Evolutionary conservation across 1,140 invertebrate genomes (phyloP), one percentile per base, ranked within the genome.

Genomic region (Ostrea denselamellosa): DNA sequence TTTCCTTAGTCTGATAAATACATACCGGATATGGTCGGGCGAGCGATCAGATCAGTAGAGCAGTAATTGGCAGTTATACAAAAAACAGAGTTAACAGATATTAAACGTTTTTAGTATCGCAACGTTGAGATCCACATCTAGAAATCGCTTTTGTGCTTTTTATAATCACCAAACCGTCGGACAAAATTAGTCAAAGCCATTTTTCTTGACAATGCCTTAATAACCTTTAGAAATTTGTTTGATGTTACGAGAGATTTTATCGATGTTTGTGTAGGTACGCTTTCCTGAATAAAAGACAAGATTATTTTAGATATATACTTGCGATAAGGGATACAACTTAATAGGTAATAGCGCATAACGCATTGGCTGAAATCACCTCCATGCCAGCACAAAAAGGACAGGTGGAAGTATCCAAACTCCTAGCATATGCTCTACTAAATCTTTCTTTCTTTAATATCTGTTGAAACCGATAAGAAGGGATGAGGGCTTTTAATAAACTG

Each of bases 61-160:
- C 22, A 28, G 68, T 77, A 77, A 77, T 77, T 77, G 68, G 68
- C 28, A 77, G 68, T 14, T 22, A 77, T 77, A 77, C 68, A 77
- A 77, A 77, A 77, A 77, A 8, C 14, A 12, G 68, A 25, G 68
- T 77, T 77, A 77, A 77, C 68, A 77, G 68, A 77, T 28, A 77
- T 77, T 77, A 77, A 77, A 77, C 68, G 68, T 77, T 77, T 77
- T 77, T 77, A 77, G 68, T 77, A 77, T 77, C 68, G 68, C 68
- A 77, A 77, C 68, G 68, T 25, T 25, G 68, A 77, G 68, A 77
- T 77, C 28, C 68, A 7, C 68, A 77, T 77, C 68, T 77, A 77
- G 68, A 77, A 77, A 77, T 77, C 68, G 25, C 68, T 77, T 77
- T 77, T 34, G 68, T 77, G 68, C 68, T 77, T 77, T 77, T 77